Percentiles rank a stretch among this genome's conserved stretches.
Evolutionary conservation across 2,888 invertebrate genomes (phyloP).

Genomic region (Muscina levida): DNA sequence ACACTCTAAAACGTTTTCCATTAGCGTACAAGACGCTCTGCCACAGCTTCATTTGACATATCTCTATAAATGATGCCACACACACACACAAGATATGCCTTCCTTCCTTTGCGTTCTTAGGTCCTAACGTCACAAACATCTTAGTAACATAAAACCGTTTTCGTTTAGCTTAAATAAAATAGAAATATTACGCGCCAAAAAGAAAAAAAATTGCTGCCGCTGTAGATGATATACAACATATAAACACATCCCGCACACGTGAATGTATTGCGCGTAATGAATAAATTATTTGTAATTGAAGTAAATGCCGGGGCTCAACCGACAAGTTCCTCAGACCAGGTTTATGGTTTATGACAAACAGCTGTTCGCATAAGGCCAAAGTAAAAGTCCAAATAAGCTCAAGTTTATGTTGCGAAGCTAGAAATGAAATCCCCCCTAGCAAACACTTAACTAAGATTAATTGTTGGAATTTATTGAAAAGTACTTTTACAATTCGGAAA

Average conservation of each 20-base stretch:
- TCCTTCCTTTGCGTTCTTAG: background rate
- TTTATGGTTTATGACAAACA: no score
- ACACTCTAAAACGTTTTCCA: slow-evolving; percentile 11
- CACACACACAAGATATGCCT: no score
- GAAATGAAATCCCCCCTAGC: background rate
- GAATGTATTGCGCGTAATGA: slow-evolving; percentile 32
- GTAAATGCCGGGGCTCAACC: slow-evolving; percentile 1
- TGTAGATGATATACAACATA: background rate
- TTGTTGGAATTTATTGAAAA: background rate
- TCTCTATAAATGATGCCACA: background rate
- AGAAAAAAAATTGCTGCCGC: background rate
- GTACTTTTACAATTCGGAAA: background rate
- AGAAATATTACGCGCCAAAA: background rate
- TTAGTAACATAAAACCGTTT: background rate
- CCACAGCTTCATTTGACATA: no score
- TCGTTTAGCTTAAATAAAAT: background rate
- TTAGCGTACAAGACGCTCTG: background rate
- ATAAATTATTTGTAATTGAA: slow-evolving; percentile 30
- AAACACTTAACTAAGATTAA: no score
- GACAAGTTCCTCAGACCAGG: no score
- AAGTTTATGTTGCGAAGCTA: background rate
- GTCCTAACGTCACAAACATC: background rate
- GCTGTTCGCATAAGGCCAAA: no score
- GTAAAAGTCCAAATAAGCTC: no score
- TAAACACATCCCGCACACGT: background rate